phyloP scores from a whole-genome alignment of 2,797 vertebrate species.

The Pseudochromis fuscus region DNA sequence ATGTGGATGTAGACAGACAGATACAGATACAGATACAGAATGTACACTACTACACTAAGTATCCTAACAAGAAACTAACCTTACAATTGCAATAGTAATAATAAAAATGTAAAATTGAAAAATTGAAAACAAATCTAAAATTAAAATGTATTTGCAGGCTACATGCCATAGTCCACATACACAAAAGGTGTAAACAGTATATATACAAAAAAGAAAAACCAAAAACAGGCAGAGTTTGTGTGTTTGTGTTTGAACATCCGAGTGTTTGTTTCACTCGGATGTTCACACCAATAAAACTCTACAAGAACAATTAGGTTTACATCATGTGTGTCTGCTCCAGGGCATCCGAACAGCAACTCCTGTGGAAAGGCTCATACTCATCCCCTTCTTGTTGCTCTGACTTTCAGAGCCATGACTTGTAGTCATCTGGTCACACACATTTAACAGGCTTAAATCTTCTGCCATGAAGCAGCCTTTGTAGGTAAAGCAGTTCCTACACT shows the following conservation, averaged over 20 bases:
- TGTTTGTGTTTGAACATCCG: too few relatives aligned
- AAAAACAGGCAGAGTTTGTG: constrained; percentile 7
- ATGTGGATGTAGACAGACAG: too few relatives aligned
- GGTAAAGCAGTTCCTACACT: constrained; percentile 18
- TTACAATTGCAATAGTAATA: too few relatives aligned
- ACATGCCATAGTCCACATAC: too few relatives aligned
- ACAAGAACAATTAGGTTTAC: constrained; percentile 53
- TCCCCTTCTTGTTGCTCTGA: constrained; percentile 43
- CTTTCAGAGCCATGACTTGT: constrained; percentile 49
- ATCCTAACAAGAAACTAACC: too few relatives aligned
- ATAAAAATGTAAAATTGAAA: too few relatives aligned
- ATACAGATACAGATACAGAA: too few relatives aligned
- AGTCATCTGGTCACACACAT: constrained; percentile 25
- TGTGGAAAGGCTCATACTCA: constrained; percentile 27
- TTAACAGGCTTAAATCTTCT: constrained; percentile 28
- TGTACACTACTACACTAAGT: too few relatives aligned
- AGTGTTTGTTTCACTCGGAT: constrained; percentile 35
- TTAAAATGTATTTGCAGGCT: too few relatives aligned
- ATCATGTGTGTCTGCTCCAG: constrained; percentile 39
- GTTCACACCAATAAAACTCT: constrained; percentile 43
- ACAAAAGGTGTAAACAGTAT: too few relatives aligned
- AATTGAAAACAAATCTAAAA: too few relatives aligned
- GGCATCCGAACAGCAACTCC: constrained; percentile 43
- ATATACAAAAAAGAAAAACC: too few relatives aligned
- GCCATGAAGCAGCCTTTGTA: constrained; percentile 18